These are phyloP conservation scores for Larimichthys crocea DNA, from an alignment of 2,113 vertebrate species.

Conservation along the genomic window DNA sequence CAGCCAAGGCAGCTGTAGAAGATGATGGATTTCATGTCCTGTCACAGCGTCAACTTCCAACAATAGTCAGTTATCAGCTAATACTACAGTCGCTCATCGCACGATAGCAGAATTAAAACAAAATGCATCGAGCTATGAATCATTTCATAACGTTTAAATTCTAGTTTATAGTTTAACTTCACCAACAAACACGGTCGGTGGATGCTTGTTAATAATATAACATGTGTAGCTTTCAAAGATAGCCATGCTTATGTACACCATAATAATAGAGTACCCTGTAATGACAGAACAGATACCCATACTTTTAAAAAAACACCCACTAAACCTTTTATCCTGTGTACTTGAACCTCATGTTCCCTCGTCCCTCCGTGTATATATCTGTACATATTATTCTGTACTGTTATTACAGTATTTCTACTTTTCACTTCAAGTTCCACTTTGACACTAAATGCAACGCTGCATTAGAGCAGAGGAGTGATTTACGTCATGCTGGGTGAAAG, in stretches of 20 bases:
- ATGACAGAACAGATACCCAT: too few species aligned
- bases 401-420: neutral
- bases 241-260: neutral
- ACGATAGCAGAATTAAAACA: too few species aligned
- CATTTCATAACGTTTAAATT: neutral
- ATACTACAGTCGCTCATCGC: too few species aligned
- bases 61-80: too few species aligned
- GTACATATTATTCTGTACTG: too few species aligned
- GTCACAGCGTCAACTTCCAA: neutral
- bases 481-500: slow-evolving; percentile 9
- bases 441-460: slow-evolving; percentile 11
- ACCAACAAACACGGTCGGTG: neutral
- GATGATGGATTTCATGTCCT: too few species aligned
- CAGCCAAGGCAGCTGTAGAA: too few species aligned
- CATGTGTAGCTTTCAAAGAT: neutral
- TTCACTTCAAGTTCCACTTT: slow-evolving; percentile 3
- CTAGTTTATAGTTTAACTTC: neutral
- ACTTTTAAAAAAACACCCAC: too few species aligned
- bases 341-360: neutral
- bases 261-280: neutral
- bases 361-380: neutral
- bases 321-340: too few species aligned
- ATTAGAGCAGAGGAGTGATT: slow-evolving; percentile 14
- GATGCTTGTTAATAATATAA: neutral
- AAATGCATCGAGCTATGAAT: too few species aligned